Evolutionary conservation across 23 tunicate species (phyloP), one percentile per base, ranked within the genome.

Genomic region (Phallusia fumigata): DNA sequence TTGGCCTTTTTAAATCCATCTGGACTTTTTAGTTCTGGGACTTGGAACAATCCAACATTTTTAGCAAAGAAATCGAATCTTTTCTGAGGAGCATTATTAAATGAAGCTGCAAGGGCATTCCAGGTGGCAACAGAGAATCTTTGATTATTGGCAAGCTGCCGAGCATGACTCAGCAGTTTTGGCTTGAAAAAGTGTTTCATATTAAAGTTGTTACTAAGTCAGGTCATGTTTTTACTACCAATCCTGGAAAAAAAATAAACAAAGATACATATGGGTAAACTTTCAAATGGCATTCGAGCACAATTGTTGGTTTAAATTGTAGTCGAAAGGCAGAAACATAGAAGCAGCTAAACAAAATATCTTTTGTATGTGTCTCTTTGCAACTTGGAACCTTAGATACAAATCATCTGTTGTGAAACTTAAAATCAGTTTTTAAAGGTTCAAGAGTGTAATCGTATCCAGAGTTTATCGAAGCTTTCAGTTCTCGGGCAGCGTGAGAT

Each of bases 401-500:
- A n/a, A 33, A 74, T 34, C 44, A 84, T 35, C 81, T 53, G 52
- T 34, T 84, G 26, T 75, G 76, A 12, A 58, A 58, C 13, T 84
- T 87, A 74, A 86, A 86, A 80, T 86, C 84, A 2, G 86, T 87
- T 87, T 87, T 88, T 44, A 83, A 50, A 16, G 92, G 92, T 78
- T 88, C 92, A 19, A 88, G 82, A 24, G n/a, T 51, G 74, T 83
- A 65, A n/a, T 83, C 80, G 78, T 88, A 82, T 36, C 87, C 92
- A 11, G 50, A 58, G 30, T 40, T 78, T 0, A 84, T 65, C 3
- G 89, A 74, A 26, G 83, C 51, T 78, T 85, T 84, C 31, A 93
- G 52, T 73, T 88, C 92, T 75, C 87, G 84, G 24, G 92, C 92
- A 22, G 97, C 97, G 81, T 88, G 92, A n/a, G 97, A 93, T 32